phyloP scores from a whole-genome alignment of 2,113 vertebrate genomes.

The Nothocercus julius region DNA sequence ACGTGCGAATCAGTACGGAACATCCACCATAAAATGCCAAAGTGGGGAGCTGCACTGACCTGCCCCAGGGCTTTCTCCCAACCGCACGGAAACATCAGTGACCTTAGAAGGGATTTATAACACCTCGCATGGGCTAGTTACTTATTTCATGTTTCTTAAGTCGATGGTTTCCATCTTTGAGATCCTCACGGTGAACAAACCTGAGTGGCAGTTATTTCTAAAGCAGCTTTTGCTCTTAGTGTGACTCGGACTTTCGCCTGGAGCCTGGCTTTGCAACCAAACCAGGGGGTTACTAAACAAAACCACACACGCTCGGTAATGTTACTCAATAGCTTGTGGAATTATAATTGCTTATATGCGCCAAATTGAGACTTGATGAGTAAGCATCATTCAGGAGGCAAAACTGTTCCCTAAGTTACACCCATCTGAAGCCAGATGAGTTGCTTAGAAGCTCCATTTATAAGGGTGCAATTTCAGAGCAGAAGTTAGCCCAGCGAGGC shows the following conservation, averaged over 20 bases:
- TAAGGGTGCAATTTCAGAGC: background rate
- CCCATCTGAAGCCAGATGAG: background rate
- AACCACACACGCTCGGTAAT: background rate
- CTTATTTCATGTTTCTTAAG: constrained; percentile 19
- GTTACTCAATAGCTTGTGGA: constrained; percentile 39
- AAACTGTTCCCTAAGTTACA: constrained; percentile 35
- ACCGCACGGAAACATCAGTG: fast-evolving
- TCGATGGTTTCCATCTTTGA: constrained; percentile 8
- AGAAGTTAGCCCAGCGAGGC: background rate
- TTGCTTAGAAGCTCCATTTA: background rate
- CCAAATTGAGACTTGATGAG: constrained; percentile 42
- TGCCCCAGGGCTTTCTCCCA: fast-evolving
- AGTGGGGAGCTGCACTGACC: fast-evolving
- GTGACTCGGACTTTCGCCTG: constrained; percentile 38
- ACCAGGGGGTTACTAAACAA: constrained; percentile 36
- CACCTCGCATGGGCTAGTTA: fast-evolving
- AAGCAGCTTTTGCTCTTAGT: constrained; percentile 8
- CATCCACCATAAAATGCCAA: background rate
- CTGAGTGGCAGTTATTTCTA: constrained; percentile 70
- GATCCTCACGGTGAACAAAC: constrained; percentile 27
- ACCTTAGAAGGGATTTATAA: background rate
- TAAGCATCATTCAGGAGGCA: constrained; percentile 2
- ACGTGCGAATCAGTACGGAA: background rate
- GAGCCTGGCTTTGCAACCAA: constrained; percentile 26
- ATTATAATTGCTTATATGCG: background rate